Conservation (phyloP, 64 coral and sea anemone species). For the Anthopleura sola region DNA sequence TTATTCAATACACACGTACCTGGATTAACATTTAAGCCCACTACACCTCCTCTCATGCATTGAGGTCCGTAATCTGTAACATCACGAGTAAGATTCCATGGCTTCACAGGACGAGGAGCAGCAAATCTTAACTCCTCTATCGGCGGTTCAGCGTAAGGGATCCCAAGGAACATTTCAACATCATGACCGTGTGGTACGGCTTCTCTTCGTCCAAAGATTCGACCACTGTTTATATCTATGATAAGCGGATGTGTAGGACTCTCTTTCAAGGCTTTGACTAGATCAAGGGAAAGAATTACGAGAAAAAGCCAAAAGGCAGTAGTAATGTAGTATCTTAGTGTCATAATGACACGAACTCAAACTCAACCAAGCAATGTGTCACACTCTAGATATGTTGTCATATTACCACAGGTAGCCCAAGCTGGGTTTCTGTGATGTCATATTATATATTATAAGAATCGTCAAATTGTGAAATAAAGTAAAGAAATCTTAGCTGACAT, state of each 20-base stretch:
- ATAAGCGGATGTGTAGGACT: neutral
- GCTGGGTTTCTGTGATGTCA: too few species aligned
- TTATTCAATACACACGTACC: neutral
- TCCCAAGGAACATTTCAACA: slow-evolving; percentile 24
- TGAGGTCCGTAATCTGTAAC: neutral
- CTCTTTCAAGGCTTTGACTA: neutral
- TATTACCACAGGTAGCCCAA: too few species aligned
- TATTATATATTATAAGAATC: too few species aligned
- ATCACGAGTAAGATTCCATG: neutral
- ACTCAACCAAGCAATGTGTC: too few species aligned
- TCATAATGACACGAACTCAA: too few species aligned
- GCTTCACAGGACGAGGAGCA: neutral
- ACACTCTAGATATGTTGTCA: too few species aligned
- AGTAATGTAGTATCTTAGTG: neutral
- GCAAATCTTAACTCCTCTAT: neutral
- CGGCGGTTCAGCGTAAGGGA: slow-evolving; percentile 13
- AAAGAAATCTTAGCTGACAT: too few species aligned
- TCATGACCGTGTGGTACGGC: neutral
- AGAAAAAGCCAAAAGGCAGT: neutral
- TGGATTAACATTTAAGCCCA: neutral
- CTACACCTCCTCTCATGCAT: neutral
- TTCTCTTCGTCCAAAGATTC: slow-evolving; percentile 4
- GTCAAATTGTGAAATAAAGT: too few species aligned
- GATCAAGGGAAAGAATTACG: neutral
- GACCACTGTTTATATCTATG: neutral